A percentile compares a stretch with the other conserved stretches of the same genome.
phyloP scores from a whole-genome alignment of 2,888 invertebrate species.

The Philonicus albiceps region DNA sequence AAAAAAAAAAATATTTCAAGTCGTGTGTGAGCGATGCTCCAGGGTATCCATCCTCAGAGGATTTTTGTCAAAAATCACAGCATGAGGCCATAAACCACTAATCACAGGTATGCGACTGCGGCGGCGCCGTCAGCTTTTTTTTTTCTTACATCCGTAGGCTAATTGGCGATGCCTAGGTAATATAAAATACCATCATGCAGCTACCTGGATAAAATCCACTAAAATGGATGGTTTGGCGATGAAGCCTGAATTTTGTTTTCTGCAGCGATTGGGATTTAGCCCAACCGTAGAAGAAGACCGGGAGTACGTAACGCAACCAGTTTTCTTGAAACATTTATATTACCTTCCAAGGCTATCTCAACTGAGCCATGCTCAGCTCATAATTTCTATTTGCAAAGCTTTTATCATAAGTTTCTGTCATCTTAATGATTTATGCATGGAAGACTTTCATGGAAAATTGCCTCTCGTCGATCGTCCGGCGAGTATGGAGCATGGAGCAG shows the following conservation, averaged over 20 bases:
- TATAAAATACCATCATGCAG: not conserved
- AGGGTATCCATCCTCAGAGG: not conserved
- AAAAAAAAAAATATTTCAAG: not conserved
- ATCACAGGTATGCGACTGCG: not conserved
- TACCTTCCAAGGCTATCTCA: slow-evolving; percentile 30
- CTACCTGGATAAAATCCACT: not conserved
- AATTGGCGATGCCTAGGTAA: not conserved
- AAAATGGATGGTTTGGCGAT: not conserved
- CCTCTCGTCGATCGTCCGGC: not conserved
- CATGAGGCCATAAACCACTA: not conserved
- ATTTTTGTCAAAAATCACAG: not conserved
- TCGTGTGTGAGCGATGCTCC: not conserved
- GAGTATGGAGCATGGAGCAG: too few species aligned
- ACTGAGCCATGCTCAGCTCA: not conserved
- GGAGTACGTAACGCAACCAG: not conserved
- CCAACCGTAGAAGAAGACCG: not conserved
- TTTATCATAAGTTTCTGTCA: slow-evolving; percentile 43
- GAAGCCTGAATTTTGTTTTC: not conserved
- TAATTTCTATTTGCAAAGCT: slow-evolving; percentile 42
- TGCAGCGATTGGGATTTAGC: not conserved
- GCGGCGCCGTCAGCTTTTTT: not conserved
- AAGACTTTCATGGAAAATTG: not conserved
- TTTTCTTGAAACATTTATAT: not conserved
- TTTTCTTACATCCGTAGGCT: not conserved
- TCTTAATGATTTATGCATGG: slow-evolving; percentile 41